These are phyloP conservation scores for Catocala nupta DNA, from an alignment of 2,888 invertebrate species.

Conservation along the genomic window DNA sequence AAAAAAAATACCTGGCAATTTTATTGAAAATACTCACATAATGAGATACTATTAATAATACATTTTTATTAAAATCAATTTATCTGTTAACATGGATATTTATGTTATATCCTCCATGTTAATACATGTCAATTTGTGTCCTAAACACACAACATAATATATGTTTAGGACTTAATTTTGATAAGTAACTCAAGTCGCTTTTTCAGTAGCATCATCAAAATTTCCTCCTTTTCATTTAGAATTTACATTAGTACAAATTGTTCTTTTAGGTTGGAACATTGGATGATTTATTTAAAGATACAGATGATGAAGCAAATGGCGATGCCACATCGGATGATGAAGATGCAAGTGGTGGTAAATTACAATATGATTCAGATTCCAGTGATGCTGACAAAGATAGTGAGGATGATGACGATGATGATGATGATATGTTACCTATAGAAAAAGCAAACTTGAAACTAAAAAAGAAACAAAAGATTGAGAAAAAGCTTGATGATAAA, in stretches of 20 bases:
- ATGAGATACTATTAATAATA: too few species aligned
- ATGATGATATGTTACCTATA: conserved; percentile 93
- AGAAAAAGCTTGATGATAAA: conserved; percentile 91
- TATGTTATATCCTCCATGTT: too few species aligned
- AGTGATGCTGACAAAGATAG: conserved; percentile 70
- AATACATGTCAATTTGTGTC: too few species aligned
- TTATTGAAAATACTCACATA: too few species aligned
- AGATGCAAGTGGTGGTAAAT: conserved; percentile 62
- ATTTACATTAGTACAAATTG: neutral
- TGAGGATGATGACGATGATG: conserved; percentile 73
- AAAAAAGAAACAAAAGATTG: conserved; percentile 90
- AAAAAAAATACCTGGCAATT: too few species aligned
- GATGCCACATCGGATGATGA: conserved; percentile 72
- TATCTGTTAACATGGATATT: too few species aligned
- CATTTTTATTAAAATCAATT: too few species aligned
- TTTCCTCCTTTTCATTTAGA: too few species aligned
- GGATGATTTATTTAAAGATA: conserved; percentile 85
- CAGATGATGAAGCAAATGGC: conserved; percentile 75
- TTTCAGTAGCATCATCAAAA: too few species aligned
- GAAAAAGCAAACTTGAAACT: conserved; percentile 94
- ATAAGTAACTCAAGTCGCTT: too few species aligned
- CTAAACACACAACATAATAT: too few species aligned
- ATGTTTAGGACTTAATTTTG: too few species aligned
- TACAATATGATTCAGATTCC: conserved; percentile 74
- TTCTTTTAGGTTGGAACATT: conserved; percentile 79